Base-by-base conservation (phyloP, 2,113 vertebrate genomes). In the Syrmaticus mikado region DNA sequence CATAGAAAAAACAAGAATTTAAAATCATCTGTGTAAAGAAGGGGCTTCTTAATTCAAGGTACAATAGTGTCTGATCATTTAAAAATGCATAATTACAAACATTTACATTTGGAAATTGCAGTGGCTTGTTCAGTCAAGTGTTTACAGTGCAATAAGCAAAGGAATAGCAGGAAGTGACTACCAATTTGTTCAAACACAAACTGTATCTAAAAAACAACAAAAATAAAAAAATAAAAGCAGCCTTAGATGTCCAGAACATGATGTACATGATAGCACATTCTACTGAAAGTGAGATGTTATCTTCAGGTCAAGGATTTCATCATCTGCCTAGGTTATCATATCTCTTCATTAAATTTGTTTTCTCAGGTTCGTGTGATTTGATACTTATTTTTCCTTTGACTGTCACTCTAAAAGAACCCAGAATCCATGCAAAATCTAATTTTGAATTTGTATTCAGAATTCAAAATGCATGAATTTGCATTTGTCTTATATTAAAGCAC, bases 371-470 rank as follows among this genome's bases (percentile, higher is more conserved):
- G 12, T 34, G 21, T 41, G 27, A 48, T 36, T 76, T 48, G 11
- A 40, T 76, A 53, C 2, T 30, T 50, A 20, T 14, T 10, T 82
- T 58, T 18, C 28, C 13, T 74, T 77, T 75, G 50, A 85, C 71
- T 46, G 34, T 71, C 28, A 71, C 6, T 90, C 46, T 82, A 71
- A 80, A 43, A 77, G 28, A 80, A 64, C 28, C 28, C 2, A 80
- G 32, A 92, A 91, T 58, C 7, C 13, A 25, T 8, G 3, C 3
- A 80, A 93, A 81, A 90, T 64, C 65, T 66, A 84, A 65, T 57
- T 86, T 76, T 40, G 17, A 94, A 46, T 72, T 83, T 77, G 50
- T 45, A 28, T 77, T 80, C 55, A 66, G n/a, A 66, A 80, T 70
- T 75, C 4, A 13, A 72, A 73, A 61, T 75, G 8, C 3, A 46